Evolutionary conservation across 1,140 invertebrate genomes (phyloP).

Genomic region (Heliconius congener): DNA sequence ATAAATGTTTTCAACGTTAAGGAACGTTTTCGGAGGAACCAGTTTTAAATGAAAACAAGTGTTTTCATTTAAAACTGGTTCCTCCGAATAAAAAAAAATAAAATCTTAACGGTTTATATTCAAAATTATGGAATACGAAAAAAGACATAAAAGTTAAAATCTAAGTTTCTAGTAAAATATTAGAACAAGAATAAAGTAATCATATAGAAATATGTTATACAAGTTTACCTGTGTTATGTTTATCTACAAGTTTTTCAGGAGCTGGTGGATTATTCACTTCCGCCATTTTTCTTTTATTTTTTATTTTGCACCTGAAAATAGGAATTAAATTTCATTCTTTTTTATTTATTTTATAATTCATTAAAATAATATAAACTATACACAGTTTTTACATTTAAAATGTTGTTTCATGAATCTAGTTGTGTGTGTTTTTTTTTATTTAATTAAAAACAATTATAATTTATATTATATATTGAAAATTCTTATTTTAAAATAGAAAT

Average conservation of each 20-base stretch:
- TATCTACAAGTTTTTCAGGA: slow-evolving; percentile 59
- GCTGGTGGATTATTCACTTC: slow-evolving; percentile 74
- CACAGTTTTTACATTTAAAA: background rate
- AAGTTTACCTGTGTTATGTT: slow-evolving; percentile 66
- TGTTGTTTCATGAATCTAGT: background rate
- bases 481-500: background rate
- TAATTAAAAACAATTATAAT: background rate
- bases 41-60: too few species aligned
- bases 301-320: slow-evolving; percentile 41
- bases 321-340: background rate
- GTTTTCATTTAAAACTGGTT: background rate
- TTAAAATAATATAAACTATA: background rate
- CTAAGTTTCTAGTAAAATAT: background rate
- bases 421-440: too few species aligned
- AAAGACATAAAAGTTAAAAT: background rate
- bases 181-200: background rate
- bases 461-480: background rate
- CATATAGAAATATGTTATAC: background rate
- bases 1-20: background rate
- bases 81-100: background rate
- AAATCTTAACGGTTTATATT: background rate
- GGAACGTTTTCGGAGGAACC: too few species aligned
- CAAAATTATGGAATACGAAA: background rate
- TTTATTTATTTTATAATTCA: background rate
- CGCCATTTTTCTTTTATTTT: slow-evolving; percentile 65